Conservation (phyloP, 2,797 vertebrate species). For the Gadopsis marmoratus region DNA sequence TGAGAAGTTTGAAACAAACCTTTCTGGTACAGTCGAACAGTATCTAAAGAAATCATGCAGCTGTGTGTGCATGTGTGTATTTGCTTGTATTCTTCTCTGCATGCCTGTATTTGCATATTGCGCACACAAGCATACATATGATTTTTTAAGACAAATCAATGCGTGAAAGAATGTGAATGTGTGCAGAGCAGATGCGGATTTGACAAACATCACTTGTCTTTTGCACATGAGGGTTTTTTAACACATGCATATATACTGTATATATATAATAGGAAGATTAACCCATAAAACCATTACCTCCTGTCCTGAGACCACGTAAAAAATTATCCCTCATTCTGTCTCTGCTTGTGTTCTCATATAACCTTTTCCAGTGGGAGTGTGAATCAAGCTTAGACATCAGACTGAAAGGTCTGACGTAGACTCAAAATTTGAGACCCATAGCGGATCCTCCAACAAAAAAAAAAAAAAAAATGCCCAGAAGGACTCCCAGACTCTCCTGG, state of each 20-base stretch:
- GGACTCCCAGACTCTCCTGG: conserved; percentile 5
- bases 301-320: conserved; percentile 26
- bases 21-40: conserved; percentile 29
- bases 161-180: conserved; percentile 57
- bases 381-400: conserved; percentile 16
- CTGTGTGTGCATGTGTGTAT: conserved; percentile 24
- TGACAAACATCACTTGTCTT: too few species aligned
- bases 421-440: not conserved
- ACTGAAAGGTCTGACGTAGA: not conserved
- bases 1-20: conserved; percentile 17
- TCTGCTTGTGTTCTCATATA: not conserved
- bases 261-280: conserved; percentile 27
- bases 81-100: conserved; percentile 22
- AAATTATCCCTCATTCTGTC: not conserved
- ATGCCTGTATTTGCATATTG: conserved; percentile 32
- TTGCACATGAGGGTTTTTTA: conserved; percentile 13
- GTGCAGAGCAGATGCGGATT: too few species aligned
- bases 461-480: not conserved
- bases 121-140: conserved; percentile 30
- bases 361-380: not conserved
- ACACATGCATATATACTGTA: too few species aligned
- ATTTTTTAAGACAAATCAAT: conserved; percentile 50
- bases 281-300: conserved; percentile 35
- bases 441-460: conserved; percentile 28
- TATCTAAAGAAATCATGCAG: conserved; percentile 37